These are phyloP conservation scores for Anastrepha obliqua DNA, from an alignment of 1,140 invertebrate genomes.

Conservation along the genomic window DNA sequence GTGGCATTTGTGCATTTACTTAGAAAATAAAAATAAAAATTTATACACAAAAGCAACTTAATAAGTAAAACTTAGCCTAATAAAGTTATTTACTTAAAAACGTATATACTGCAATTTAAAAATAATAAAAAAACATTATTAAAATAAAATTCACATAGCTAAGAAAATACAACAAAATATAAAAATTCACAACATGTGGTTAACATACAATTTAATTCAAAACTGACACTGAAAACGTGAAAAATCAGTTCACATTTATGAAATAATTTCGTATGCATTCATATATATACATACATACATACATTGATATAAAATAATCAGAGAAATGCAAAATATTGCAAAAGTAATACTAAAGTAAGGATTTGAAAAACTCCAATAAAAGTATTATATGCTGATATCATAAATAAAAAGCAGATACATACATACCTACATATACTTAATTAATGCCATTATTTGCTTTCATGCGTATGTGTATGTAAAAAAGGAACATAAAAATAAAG, in stretches of 20 bases:
- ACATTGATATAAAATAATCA: not conserved
- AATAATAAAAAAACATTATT: not conserved
- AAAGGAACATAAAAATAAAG: too few species aligned
- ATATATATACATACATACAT: constrained; percentile 23
- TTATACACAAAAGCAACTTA: not conserved
- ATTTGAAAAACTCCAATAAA: not conserved
- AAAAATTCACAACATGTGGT: constrained; percentile 25
- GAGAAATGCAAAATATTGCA: not conserved
- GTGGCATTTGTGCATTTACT: not conserved
- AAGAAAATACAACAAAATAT: constrained; percentile 47
- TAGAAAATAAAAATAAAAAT: not conserved
- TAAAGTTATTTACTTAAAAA: not conserved
- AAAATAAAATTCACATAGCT: constrained; percentile 16
- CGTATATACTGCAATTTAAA: too few species aligned
- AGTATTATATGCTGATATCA: not conserved
- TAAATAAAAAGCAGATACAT: not conserved
- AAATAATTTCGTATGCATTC: constrained; percentile 6
- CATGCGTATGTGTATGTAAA: too few species aligned
- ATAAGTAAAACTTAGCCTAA: not conserved
- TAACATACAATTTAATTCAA: constrained; percentile 48
- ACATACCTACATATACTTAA: too few species aligned
- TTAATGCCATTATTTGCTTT: too few species aligned
- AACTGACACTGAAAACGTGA: constrained; percentile 11
- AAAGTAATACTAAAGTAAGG: not conserved
- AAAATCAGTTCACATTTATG: constrained; percentile 7